Conservation (phyloP, 2,888 invertebrate genomes). For the Scrobipalpa atriplicella region DNA sequence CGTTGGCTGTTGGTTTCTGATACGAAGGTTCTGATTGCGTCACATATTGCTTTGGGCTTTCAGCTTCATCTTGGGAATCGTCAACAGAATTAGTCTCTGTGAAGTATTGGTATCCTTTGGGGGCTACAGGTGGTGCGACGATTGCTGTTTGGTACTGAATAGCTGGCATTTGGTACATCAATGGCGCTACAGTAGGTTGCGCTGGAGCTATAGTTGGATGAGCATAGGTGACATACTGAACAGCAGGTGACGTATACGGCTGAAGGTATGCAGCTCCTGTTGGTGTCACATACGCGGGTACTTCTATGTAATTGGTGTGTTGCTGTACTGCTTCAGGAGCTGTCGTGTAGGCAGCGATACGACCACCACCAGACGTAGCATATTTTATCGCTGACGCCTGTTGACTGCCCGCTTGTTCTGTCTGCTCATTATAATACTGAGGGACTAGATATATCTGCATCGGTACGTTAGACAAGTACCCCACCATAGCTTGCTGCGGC, state of each 20-base stretch:
- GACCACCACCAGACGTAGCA: slow-evolving; percentile 43
- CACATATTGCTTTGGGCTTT: slow-evolving; percentile 53
- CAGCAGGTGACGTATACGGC: slow-evolving; percentile 1
- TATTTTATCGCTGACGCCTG: slow-evolving; percentile 53
- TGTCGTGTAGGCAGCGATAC: slow-evolving; percentile 49
- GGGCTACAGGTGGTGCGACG: slow-evolving; percentile 51
- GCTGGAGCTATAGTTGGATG: slow-evolving; percentile 57
- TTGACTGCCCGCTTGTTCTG: slow-evolving; percentile 46
- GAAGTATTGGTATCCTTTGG: slow-evolving; percentile 60
- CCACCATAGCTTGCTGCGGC: slow-evolving; percentile 66
- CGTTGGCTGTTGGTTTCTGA: slow-evolving; percentile 44
- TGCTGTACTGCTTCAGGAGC: slow-evolving; percentile 57
- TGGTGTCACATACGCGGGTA: slow-evolving; percentile 59
- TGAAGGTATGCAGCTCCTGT: slow-evolving; percentile 56
- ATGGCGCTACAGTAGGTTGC: slow-evolving; percentile 55
- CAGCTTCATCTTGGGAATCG: slow-evolving; percentile 55
- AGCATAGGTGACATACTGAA: slow-evolving; percentile 61
- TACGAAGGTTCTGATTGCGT: slow-evolving; percentile 58
- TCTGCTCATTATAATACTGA: slow-evolving; percentile 64
- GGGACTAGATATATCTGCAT: slow-evolving; percentile 78
- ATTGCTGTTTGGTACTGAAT: slow-evolving; percentile 58
- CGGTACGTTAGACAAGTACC: slow-evolving; percentile 73
- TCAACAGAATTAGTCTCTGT: slow-evolving; percentile 59
- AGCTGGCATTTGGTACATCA: slow-evolving; percentile 63
- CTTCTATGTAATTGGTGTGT: slow-evolving; percentile 62